Evolutionary conservation across 2,113 vertebrate genomes (phyloP).

Genomic region (Turdus rufiventris): DNA sequence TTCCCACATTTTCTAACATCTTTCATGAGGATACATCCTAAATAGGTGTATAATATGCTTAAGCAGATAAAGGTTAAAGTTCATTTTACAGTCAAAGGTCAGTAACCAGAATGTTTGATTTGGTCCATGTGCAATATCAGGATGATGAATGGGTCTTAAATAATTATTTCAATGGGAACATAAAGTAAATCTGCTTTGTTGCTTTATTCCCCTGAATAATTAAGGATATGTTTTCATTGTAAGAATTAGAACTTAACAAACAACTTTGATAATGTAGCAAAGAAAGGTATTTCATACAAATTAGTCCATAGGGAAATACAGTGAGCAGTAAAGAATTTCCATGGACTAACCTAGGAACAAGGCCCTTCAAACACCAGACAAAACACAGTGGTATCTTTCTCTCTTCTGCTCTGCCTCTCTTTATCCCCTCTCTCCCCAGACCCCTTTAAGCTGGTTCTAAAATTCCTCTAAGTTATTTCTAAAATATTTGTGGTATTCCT

Average conservation of each 20-base stretch:
- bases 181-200: background rate
- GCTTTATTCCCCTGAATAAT: slow-evolving; percentile 7
- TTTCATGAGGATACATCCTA: background rate
- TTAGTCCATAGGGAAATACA: slow-evolving; percentile 9
- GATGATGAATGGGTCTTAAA: background rate
- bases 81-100: background rate
- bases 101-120: background rate
- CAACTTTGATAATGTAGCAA: background rate
- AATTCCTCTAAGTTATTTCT: background rate
- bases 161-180: background rate
- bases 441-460: background rate
- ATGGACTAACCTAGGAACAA: background rate
- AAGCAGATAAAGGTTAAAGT: background rate
- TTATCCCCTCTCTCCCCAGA: background rate
- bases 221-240: background rate
- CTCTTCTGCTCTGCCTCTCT: background rate
- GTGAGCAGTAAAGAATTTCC: background rate
- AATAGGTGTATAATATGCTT: background rate
- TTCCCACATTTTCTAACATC: background rate
- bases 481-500: background rate
- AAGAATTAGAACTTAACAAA: background rate
- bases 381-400: background rate
- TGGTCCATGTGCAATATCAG: background rate
- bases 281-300: background rate
- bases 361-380: background rate